Evolutionary conservation across 2,797 vertebrate species (phyloP).

Genomic region (Harpagifer antarcticus): DNA sequence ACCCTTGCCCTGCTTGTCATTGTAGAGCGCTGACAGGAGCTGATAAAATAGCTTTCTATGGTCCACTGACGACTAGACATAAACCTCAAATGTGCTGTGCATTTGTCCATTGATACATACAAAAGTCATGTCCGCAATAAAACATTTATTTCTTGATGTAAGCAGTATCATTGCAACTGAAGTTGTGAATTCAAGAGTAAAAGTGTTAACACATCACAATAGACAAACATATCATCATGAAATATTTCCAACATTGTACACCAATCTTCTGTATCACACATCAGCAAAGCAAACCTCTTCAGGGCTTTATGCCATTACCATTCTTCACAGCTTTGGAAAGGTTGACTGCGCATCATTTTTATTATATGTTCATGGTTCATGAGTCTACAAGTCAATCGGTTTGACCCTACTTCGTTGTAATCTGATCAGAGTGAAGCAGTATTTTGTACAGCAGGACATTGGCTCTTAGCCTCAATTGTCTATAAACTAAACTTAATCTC

Average conservation of each 20-base stretch:
- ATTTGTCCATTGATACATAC: slow-evolving; percentile 12
- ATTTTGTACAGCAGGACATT: background rate
- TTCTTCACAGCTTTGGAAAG: background rate
- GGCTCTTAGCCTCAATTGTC: background rate
- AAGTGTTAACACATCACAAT: background rate
- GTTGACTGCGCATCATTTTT: background rate
- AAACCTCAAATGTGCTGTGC: slow-evolving; percentile 12
- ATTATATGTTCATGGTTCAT: slow-evolving; percentile 4
- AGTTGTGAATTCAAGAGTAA: background rate
- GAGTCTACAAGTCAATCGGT: background rate
- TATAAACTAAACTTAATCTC: background rate
- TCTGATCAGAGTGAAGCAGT: background rate
- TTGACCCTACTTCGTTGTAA: background rate
- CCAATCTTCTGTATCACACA: background rate
- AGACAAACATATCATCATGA: slow-evolving; percentile 3
- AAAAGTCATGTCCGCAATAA: background rate
- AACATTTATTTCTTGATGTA: background rate
- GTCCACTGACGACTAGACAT: slow-evolving; percentile 13
- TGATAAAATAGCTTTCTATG: slow-evolving; percentile 40
- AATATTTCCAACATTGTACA: background rate
- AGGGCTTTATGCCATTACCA: background rate
- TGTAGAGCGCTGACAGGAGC: slow-evolving; percentile 43
- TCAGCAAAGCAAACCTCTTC: background rate
- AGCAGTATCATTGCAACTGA: slow-evolving; percentile 25
- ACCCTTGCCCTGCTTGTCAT: slow-evolving; percentile 42